Evolutionary conservation across 1,140 invertebrate genomes (phyloP).

Genomic region (Lineus longissimus): DNA sequence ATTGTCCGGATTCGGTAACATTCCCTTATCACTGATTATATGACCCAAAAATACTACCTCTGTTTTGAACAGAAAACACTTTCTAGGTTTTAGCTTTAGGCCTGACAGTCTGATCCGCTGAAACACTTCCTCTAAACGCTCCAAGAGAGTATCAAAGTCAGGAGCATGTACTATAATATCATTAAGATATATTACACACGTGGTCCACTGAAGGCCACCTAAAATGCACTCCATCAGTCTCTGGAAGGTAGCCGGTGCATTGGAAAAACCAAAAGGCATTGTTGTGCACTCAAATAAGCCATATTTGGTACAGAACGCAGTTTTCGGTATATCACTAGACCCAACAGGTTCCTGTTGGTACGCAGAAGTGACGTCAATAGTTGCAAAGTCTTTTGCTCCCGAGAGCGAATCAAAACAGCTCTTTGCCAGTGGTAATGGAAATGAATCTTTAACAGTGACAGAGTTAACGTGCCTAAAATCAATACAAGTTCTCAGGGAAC

Average conservation of each 20-base stretch:
- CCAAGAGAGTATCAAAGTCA: neutral
- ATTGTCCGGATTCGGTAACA: constrained; percentile 29
- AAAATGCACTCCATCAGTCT: constrained; percentile 19
- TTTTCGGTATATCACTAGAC: constrained; percentile 32
- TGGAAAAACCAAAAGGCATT: constrained; percentile 15
- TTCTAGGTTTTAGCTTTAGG: constrained; percentile 53
- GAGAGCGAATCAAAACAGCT: constrained; percentile 45
- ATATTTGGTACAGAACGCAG: constrained; percentile 16
- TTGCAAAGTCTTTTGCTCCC: constrained; percentile 45
- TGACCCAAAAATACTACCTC: constrained; percentile 27
- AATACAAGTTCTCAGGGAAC: constrained; percentile 36
- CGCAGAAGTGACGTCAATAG: constrained; percentile 42
- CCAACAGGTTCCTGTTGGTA: constrained; percentile 44
- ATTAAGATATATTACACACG: neutral
- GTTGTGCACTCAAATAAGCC: neutral
- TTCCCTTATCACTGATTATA: constrained; percentile 20
- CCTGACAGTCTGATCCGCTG: constrained; percentile 1
- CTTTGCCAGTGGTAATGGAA: constrained; percentile 56
- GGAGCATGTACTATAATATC: neutral
- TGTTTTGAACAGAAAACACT: constrained; percentile 49
- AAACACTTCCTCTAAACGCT: constrained; percentile 1
- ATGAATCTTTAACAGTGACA: constrained; percentile 49
- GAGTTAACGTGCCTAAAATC: constrained; percentile 55
- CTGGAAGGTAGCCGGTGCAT: constrained; percentile 18
- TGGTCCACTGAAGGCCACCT: neutral